phyloP scores from a whole-genome alignment of 2,113 vertebrate genomes.

The Elachura formosa region DNA sequence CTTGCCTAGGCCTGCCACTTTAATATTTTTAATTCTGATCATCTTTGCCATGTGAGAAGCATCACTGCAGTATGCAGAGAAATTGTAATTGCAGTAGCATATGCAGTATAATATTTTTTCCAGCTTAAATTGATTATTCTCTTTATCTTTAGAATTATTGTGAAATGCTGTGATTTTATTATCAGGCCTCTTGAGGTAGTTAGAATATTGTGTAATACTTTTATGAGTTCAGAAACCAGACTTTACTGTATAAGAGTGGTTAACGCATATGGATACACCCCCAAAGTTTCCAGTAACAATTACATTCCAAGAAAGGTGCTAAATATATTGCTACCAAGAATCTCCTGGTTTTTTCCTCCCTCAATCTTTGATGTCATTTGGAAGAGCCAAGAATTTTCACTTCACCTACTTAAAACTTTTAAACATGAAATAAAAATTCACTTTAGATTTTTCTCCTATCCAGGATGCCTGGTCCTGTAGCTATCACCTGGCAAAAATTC shows the following conservation, averaged over 20 bases:
- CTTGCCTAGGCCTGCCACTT: not conserved
- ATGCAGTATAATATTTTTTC: not conserved
- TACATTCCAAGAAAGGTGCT: conserved; percentile 61
- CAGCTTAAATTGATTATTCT: conserved; percentile 9
- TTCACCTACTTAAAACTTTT: conserved; percentile 48
- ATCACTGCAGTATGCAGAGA: conserved; percentile 12
- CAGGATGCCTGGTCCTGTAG: conserved; percentile 15
- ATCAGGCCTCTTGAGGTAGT: conserved; percentile 16
- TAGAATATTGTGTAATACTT: conserved; percentile 44
- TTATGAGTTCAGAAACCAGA: conserved; percentile 33
- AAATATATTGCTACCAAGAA: conserved; percentile 61
- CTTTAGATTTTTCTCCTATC: conserved; percentile 27
- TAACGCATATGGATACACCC: conserved; percentile 25
- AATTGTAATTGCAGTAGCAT: not conserved
- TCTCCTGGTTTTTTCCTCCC: conserved; percentile 37
- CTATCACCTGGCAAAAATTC: conserved; percentile 29
- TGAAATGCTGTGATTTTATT: conserved; percentile 26
- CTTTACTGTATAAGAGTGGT: conserved; percentile 27
- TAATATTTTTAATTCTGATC: conserved; percentile 12
- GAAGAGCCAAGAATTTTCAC: conserved; percentile 36
- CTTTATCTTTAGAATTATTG: conserved; percentile 15
- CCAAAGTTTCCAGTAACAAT: conserved; percentile 62
- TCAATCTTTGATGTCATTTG: conserved; percentile 39
- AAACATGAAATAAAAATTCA: conserved; percentile 39
- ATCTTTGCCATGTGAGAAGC: not conserved